These are phyloP conservation scores for Aphelenchoides fujianensis DNA, from an alignment of 1,140 invertebrate species.

Conservation along the genomic window DNA sequence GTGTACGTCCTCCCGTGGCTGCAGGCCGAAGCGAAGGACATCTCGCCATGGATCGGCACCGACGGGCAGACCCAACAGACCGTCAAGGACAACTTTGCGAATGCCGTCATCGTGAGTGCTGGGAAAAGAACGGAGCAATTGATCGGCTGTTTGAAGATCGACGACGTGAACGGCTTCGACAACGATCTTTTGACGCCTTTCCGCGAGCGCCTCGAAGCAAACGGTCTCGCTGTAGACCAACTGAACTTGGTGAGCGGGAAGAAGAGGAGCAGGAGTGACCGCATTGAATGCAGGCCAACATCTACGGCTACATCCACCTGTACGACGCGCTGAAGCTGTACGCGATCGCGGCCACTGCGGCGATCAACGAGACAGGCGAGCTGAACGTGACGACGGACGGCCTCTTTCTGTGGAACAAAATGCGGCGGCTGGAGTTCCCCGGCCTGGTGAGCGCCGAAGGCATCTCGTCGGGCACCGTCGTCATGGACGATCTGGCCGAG, in stretches of 20 bases:
- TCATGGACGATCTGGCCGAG: constrained; percentile 56
- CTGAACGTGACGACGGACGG: constrained; percentile 40
- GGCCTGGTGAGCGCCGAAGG: constrained; percentile 33
- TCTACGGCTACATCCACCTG: constrained; percentile 55
- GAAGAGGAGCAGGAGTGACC: neutral
- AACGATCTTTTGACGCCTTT: constrained; percentile 51
- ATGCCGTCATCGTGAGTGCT: constrained; percentile 55
- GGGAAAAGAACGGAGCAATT: too few relatives aligned
- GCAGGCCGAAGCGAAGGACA: constrained; percentile 54
- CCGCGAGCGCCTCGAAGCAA: constrained; percentile 45
- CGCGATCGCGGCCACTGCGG: constrained; percentile 31
- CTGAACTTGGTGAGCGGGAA: constrained; percentile 14
- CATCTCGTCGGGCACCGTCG: constrained; percentile 49
- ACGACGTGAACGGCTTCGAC: constrained; percentile 57
- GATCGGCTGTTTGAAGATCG: constrained; percentile 36
- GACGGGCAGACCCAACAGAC: constrained; percentile 49
- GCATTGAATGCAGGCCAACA: constrained; percentile 30
- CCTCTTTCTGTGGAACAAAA: constrained; percentile 50
- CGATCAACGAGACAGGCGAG: constrained; percentile 48
- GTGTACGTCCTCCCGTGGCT: constrained; percentile 57
- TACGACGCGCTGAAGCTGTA: constrained; percentile 55
- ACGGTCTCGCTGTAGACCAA: constrained; percentile 36
- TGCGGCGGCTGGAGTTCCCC: constrained; percentile 48
- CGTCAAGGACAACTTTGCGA: constrained; percentile 59
- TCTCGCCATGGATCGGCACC: constrained; percentile 44